phyloP scores from a whole-genome alignment of 1,140 invertebrate genomes.

The Myzus persicae region DNA sequence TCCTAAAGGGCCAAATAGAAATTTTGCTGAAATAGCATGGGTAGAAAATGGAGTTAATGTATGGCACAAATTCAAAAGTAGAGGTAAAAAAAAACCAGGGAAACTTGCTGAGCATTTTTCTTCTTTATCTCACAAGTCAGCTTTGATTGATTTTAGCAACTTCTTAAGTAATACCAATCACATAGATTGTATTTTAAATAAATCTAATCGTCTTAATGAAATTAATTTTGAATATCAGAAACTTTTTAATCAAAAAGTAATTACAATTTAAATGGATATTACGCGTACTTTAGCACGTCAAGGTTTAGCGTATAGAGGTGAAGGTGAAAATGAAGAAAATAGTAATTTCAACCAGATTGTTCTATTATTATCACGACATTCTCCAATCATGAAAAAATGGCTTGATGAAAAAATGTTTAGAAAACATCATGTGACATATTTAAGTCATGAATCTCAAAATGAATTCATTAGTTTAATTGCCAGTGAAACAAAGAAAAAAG shows the following conservation, averaged over 20 bases:
- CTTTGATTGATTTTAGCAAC: background rate
- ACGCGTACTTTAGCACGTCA: background rate
- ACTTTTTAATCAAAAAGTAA: background rate
- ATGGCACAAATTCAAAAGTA: constrained; percentile 26
- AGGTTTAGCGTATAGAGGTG: background rate
- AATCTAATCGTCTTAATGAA: background rate
- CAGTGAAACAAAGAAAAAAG: background rate
- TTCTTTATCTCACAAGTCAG: background rate
- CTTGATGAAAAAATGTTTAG: background rate
- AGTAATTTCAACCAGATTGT: constrained; percentile 28
- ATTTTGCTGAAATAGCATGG: background rate
- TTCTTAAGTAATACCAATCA: background rate
- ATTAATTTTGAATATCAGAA: background rate
- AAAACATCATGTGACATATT: constrained; percentile 25
- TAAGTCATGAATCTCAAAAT: constrained; percentile 49
- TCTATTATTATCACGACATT: constrained; percentile 22
- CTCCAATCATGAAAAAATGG: constrained; percentile 13
- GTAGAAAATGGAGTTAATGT: background rate
- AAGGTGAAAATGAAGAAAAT: constrained; percentile 30
- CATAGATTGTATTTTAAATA: background rate
- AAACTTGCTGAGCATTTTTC: constrained; percentile 33
- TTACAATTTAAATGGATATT: background rate
- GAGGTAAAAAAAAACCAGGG: background rate
- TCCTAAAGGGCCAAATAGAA: background rate
- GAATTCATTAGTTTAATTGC: constrained; percentile 24